Evolutionary conservation across 2,888 invertebrate genomes (phyloP), one percentile per base, ranked within the genome.

Genomic region (Asteroscopus sphinx): DNA sequence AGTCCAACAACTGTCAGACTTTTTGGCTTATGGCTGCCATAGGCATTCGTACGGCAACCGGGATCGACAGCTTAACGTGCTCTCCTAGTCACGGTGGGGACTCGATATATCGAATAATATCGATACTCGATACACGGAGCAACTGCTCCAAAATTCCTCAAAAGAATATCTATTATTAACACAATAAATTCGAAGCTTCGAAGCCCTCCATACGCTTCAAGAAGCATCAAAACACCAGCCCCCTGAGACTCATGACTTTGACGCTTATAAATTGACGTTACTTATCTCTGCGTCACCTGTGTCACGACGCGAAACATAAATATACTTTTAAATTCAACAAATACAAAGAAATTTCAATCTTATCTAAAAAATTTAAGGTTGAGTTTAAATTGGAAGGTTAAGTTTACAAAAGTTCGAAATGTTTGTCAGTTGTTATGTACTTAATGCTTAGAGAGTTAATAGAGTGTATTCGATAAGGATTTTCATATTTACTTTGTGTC

Each of bases 211-310:
- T 48, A 35, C 39, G 25, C 17, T 47, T 65, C 60, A 49, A 58
- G 54, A 55, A 49, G 37, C 56, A 72, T 45, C 64, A 68, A 72
- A 73, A 60, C 49, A 73, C 48, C 49, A 68, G 59, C 54, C 69
- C 58, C 71, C 32, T 17, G 80, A 41, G 73, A 52, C 51, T 67
- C 54, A 41, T 69, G 69, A 80, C 77, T 85, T 83, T 85, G 88
- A 86, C 88, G 82, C 77, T 83, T 85, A 88, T 82, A 87, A 89
- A 88, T 89, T 85, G 87, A 81, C 85, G 73, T 73, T 77, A 80
- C 82, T 86, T 83, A 84, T 83, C 80, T 76, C 37, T 65, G 52
- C 77, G 79, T 79, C 87, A 88, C 87, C 86, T 87, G 82, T 74
- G 68, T 68, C 70, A 39, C 57, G 51, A 35, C 25, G 48, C 49